Evolutionary conservation across 2,888 invertebrate genomes (phyloP).

Genomic region (Heliconius ethilla): DNA sequence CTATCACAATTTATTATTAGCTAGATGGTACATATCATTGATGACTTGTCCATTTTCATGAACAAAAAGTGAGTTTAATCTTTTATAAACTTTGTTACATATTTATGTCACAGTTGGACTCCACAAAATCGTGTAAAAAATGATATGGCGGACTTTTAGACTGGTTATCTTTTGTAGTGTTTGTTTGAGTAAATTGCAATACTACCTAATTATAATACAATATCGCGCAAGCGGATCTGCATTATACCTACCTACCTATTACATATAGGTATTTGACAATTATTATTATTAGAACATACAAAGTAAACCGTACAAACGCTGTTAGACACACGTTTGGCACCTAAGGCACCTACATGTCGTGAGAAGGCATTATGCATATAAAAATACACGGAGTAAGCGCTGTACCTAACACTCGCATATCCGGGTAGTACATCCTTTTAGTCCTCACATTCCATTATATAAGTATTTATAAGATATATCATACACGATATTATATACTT

Average conservation of each 20-base stretch:
- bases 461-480: slow-evolving; percentile 39
- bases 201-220: neutral
- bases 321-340: slow-evolving; percentile 16
- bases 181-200: neutral
- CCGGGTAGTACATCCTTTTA: slow-evolving; percentile 58
- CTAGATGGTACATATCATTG: no score
- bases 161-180: neutral
- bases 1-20: no score
- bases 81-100: no score
- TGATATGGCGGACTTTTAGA: no score
- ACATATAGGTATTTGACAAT: slow-evolving; percentile 7
- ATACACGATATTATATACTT: slow-evolving; percentile 51
- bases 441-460: slow-evolving; percentile 57
- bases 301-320: neutral
- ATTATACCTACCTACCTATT: neutral
- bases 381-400: slow-evolving; percentile 33
- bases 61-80: no score
- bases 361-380: slow-evolving; percentile 41
- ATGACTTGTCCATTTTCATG: no score
- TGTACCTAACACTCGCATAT: slow-evolving; percentile 51
- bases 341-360: slow-evolving; percentile 30
- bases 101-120: no score
- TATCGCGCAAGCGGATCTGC: neutral
- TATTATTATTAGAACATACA: slow-evolving; percentile 23
- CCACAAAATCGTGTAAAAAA: no score